Conservation (phyloP, 1,140 invertebrate species). For the Drosophila carrolli region DNA sequence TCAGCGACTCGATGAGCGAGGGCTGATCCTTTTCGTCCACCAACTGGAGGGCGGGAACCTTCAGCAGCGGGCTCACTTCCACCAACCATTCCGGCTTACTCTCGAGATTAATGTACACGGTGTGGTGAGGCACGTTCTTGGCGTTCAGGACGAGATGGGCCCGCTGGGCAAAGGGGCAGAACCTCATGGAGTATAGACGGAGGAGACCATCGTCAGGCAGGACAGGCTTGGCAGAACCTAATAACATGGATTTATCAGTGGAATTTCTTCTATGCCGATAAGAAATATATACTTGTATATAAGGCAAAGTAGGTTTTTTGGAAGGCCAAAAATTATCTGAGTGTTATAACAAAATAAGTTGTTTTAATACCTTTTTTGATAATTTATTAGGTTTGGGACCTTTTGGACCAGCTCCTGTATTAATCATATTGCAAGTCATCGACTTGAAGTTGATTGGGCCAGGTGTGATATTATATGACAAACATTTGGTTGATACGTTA, state of each 20-base stretch:
- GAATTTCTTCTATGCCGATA: too few species aligned
- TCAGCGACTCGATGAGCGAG: slow-evolving; percentile 91
- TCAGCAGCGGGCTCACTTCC: slow-evolving; percentile 88
- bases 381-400: not conserved
- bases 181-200: slow-evolving; percentile 94
- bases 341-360: not conserved
- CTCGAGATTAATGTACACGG: slow-evolving; percentile 91
- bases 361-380: not conserved
- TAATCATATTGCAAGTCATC: slow-evolving; percentile 22
- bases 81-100: slow-evolving; percentile 93
- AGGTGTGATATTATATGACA: slow-evolving; percentile 3
- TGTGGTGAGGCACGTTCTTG: slow-evolving; percentile 93
- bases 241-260: not conserved
- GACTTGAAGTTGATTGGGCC: slow-evolving; percentile 2
- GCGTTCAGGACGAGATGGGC: slow-evolving; percentile 92
- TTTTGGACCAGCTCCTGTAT: not conserved
- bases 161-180: slow-evolving; percentile 95
- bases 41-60: slow-evolving; percentile 92
- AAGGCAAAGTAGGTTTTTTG: not conserved
- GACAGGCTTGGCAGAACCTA: slow-evolving; percentile 88
- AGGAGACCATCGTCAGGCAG: slow-evolving; percentile 88
- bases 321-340: too few species aligned
- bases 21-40: slow-evolving; percentile 86
- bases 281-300: not conserved
- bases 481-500: slow-evolving; percentile 15